Conservation (phyloP, 2,888 invertebrate genomes). For the Drosophila algonquin region DNA sequence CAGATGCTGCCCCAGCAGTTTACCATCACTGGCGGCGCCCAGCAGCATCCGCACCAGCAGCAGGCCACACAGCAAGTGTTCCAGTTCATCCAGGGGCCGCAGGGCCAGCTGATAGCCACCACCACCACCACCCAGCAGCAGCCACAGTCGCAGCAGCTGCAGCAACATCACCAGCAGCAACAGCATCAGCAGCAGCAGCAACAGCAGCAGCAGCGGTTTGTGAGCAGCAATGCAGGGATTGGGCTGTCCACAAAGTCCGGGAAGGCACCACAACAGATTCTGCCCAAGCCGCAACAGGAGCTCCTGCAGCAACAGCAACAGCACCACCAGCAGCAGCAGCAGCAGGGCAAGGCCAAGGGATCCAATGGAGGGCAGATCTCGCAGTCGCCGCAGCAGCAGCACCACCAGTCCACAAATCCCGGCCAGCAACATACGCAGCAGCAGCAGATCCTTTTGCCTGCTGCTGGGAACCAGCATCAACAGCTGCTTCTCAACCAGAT, state of each 20-base stretch:
- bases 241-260: constrained; percentile 66
- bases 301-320: constrained; percentile 52
- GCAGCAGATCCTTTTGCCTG: constrained; percentile 82
- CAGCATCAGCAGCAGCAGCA: constrained; percentile 55
- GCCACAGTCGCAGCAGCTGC: constrained; percentile 52
- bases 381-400: constrained; percentile 81
- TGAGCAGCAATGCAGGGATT: constrained; percentile 74
- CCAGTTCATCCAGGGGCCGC: constrained; percentile 81
- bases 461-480: constrained; percentile 78
- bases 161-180: constrained; percentile 57
- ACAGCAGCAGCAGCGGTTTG: constrained; percentile 67
- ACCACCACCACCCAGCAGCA: constrained; percentile 37
- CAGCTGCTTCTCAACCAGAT: constrained; percentile 84
- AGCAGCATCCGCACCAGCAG: constrained; percentile 67
- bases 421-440: constrained; percentile 63
- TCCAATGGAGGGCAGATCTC: constrained; percentile 78
- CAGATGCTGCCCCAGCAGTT: constrained; percentile 83
- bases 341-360: constrained; percentile 48
- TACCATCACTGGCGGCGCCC: constrained; percentile 70
- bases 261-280: constrained; percentile 86
- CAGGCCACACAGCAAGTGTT: constrained; percentile 77
- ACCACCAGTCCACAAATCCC: constrained; percentile 60
- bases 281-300: constrained; percentile 86
- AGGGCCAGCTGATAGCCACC: constrained; percentile 81
- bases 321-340: constrained; percentile 41